phyloP scores from a whole-genome alignment of 2,113 vertebrate genomes.

The Pollimyrus isidori region DNA sequence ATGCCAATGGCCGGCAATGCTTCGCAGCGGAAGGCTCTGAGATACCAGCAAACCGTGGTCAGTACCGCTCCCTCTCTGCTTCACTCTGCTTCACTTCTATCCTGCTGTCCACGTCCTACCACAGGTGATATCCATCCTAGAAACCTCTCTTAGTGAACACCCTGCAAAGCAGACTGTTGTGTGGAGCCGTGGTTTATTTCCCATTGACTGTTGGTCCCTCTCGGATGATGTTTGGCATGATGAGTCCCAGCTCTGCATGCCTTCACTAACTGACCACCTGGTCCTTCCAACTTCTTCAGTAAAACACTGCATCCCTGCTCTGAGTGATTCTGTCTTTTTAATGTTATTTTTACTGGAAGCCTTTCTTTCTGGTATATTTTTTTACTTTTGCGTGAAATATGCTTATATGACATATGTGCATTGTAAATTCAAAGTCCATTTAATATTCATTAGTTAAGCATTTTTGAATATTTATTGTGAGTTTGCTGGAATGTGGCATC shows the following conservation, averaged over 20 bases:
- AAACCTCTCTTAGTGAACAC: background rate
- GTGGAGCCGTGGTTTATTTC: background rate
- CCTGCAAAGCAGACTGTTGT: background rate
- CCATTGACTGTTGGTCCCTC: background rate
- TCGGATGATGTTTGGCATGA: background rate
- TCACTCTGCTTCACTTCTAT: slow-evolving; percentile 4
- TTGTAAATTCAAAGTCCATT: background rate
- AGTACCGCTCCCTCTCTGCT: slow-evolving; percentile 27
- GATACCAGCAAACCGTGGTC: slow-evolving; percentile 81
- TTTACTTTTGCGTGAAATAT: background rate
- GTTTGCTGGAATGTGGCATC: background rate
- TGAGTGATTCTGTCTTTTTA: background rate
- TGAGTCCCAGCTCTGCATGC: background rate
- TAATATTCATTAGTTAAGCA: background rate
- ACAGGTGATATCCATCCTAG: background rate
- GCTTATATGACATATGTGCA: background rate
- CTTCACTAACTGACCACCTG: background rate
- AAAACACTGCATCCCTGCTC: background rate
- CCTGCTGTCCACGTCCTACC: background rate
- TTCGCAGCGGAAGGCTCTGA: slow-evolving; percentile 71
- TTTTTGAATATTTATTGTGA: background rate
- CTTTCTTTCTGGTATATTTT: background rate
- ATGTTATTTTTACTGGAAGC: background rate
- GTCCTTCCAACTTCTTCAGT: background rate
- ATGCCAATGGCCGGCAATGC: slow-evolving; percentile 77